These are phyloP conservation scores for Peromyscus attwateri DNA, from an alignment of 2,797 vertebrate species.

Conservation along the genomic window DNA sequence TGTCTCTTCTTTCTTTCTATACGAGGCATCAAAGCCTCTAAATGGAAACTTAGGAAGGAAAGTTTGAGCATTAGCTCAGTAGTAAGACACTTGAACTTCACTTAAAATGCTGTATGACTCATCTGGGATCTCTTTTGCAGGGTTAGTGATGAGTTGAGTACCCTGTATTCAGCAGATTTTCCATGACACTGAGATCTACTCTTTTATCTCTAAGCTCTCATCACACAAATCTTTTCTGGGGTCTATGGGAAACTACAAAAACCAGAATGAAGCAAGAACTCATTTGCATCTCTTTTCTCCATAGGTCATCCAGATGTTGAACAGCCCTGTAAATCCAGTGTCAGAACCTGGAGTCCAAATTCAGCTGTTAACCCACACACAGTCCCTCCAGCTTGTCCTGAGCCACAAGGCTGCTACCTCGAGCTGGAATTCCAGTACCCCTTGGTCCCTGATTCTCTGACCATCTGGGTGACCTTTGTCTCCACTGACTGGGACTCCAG, in stretches of 20 bases:
- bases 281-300: conserved; percentile 75
- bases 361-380: conserved; percentile 91
- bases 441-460: conserved; percentile 94
- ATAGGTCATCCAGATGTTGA: conserved; percentile 97
- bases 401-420: conserved; percentile 96
- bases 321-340: conserved; percentile 97
- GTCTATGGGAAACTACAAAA: background rate
- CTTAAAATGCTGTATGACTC: conserved; percentile 17
- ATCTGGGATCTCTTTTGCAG: background rate
- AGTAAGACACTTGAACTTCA: background rate
- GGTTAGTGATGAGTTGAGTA: background rate
- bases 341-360: conserved; percentile 98
- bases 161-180: background rate
- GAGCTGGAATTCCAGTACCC: conserved; percentile 95
- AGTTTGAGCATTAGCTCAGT: background rate
- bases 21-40: background rate
- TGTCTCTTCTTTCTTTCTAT: conserved; percentile 50
- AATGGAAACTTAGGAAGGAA: background rate
- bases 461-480: conserved; percentile 97
- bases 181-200: background rate
- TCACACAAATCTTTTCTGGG: background rate
- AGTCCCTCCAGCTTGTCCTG: conserved; percentile 94
- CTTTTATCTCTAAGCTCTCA: background rate
- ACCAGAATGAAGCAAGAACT: conserved; percentile 13
- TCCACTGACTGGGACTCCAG: conserved; percentile 94